Percentiles rank a stretch among this genome's conserved stretches.
These are phyloP conservation scores for Mamestra brassicae DNA, from an alignment of 2,888 invertebrate genomes.

Conservation along the genomic window DNA sequence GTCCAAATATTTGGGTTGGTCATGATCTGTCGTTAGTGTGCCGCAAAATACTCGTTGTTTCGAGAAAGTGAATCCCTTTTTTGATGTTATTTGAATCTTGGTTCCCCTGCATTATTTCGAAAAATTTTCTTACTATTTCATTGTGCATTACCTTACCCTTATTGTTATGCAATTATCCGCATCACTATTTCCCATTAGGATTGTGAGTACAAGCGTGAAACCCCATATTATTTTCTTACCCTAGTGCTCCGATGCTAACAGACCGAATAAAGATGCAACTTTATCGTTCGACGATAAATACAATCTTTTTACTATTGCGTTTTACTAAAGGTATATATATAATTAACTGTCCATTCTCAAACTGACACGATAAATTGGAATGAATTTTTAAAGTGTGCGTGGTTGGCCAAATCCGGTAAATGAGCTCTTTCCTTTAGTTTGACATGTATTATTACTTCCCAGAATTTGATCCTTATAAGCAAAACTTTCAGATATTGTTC, in stretches of 20 bases:
- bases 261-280: slow-evolving; percentile 12
- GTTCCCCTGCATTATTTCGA: background rate
- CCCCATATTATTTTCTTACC: slow-evolving; percentile 16
- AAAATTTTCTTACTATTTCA: background rate
- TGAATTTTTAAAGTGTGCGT: no score
- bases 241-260: background rate
- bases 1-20: background rate
- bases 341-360: slow-evolving; percentile 12
- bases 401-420: no score
- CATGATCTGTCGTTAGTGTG: background rate
- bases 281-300: slow-evolving; percentile 13
- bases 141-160: background rate
- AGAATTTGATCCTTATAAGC: no score
- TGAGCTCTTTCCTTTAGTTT: no score
- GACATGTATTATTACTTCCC: no score
- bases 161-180: slow-evolving; percentile 8
- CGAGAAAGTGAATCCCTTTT: background rate
- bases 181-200: slow-evolving; percentile 32
- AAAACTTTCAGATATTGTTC: no score
- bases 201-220: slow-evolving; percentile 26
- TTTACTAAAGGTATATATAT: background rate
- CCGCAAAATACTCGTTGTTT: background rate
- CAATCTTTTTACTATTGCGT: background rate
- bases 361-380: background rate
- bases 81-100: background rate